Percentiles rank a stretch among this genome's conserved stretches.
Conservation (phyloP, 2,797 vertebrate genomes). For the Enteromius thamalakanensis region DNA sequence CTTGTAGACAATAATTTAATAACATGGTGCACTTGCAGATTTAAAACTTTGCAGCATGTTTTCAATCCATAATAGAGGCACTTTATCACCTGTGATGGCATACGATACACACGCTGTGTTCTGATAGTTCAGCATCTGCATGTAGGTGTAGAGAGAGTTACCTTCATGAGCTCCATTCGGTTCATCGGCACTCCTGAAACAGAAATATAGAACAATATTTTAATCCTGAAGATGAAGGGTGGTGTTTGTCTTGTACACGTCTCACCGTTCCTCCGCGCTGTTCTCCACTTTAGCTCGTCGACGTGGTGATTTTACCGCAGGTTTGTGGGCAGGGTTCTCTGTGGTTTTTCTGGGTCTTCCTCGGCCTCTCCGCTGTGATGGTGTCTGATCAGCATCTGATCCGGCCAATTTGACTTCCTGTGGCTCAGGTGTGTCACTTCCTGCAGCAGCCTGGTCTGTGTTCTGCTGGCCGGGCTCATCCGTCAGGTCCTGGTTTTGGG, state of each 20-base stretch:
- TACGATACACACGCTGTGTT: background rate
- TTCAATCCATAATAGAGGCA: too few species aligned
- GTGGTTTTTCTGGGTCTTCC: constrained; percentile 52
- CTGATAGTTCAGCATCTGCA: background rate
- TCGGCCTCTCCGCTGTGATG: constrained; percentile 50
- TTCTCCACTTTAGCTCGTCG: constrained; percentile 67
- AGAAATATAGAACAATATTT: background rate
- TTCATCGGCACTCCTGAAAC: background rate
- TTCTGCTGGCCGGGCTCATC: background rate
- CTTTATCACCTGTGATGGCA: background rate
- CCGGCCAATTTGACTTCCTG: background rate
- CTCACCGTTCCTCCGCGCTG: background rate
- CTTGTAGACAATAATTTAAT: too few species aligned
- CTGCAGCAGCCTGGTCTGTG: background rate
- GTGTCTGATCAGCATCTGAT: background rate
- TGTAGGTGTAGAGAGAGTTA: background rate
- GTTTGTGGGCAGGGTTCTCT: background rate
- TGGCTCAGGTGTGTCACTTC: background rate
- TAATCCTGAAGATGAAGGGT: too few species aligned
- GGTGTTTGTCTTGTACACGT: too few species aligned
- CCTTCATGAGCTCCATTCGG: background rate
- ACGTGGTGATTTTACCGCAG: background rate
- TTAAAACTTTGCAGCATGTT: too few species aligned
- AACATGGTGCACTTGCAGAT: too few species aligned
- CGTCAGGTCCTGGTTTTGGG: background rate